Evolutionary conservation across 2,113 vertebrate genomes (phyloP), one percentile per base, ranked within the genome.

Genomic region (Microcebus murinus): DNA sequence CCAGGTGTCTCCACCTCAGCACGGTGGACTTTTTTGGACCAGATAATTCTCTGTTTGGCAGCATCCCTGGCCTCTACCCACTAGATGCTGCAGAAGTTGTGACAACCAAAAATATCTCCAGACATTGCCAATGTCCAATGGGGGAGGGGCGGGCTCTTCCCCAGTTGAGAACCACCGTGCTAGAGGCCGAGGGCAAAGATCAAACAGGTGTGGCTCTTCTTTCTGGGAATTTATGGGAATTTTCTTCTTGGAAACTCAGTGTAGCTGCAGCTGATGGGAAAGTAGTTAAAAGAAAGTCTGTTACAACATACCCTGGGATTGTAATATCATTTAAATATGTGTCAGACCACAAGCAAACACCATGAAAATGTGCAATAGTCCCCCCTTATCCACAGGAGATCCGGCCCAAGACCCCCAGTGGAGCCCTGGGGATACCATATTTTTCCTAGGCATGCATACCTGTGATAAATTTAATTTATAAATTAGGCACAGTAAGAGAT

Each of bases 11-110:
- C 25, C 34, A 5, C 6, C 13, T n/a, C 1, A 17, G 34, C 14
- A 3, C 20, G 0, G 0, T 0, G 1, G 29, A 34, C 23, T 0
- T 21, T 34, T 39, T 18, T 0, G 50, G 29, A 36, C 1, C 34
- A 83, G 65, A 6, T 8, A 0, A 8, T 13, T 52, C 23, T 42
- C 21, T 17, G 13, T 15, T 42, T 17, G 3, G 76, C 15, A 15
- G 20, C 55, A 2, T 3, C 39, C 25, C 7, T 9, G 20, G 63
- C 34, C 21, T 71, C 88, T 0, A 11, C 15, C 48, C 18, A 0
- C 17, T 1, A 3, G 61, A 42, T 11, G 59, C 63, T 50, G 36
- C 18, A 52, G 70, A 59, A n/a, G 3, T 13, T 15, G 20, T 39
- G 68, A 61, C n/a, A 1, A 34, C 17, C 17, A 7, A 45, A 63